Base-by-base conservation (phyloP, 2,888 invertebrate genomes). In the Sepiola atlantica region DNA sequence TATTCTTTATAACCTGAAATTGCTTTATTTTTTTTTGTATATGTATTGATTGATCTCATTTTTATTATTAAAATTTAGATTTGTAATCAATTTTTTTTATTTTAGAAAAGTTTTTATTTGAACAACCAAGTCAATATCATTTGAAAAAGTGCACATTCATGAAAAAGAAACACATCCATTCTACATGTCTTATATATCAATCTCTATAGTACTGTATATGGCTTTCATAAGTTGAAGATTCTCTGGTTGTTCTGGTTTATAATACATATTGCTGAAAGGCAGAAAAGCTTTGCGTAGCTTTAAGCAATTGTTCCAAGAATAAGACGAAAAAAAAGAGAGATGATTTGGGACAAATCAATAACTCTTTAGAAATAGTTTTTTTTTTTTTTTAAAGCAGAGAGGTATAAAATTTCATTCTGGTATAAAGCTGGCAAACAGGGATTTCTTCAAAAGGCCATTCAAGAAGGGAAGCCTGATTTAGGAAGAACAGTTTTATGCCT, bases 391-490 rank as follows among this genome's bases (percentile, higher is more conserved):
- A 77, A 77, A 32, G 18, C 3, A 16, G 16, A 32, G 77, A n/a
- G 77, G 77, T n/a, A 77, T 77, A 77, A 77, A 77, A 77, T 77
- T 77, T 77, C 77, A 77, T 77, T 77, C 77, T n/a, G n/a, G 32
- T 14, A 32, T 77, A 77, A 77, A 16, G 77, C 77, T 77, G 32
- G 77, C n/a, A 77, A 77, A 77, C 77, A 32, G 61, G 21, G 21
- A 61, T n/a, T 14, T 77, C 77, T 77, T 77, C n/a, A 77, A 77
- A 77, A n/a, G 77, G 32, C 77, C 32, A 77, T 77, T 77, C 77
- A 77, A 77, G 16, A 32, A 32, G 77, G 32, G 77, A 77, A 77
- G 77, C 77, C 77, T 32, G 14, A 77, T 77, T 77, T 77, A 77
- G 77, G 77, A 77, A 77, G 32, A 32, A 77, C 77, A 77, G 77